Conservation (phyloP, 35 echinoderm and acorn worm genomes). For the Strongylocentrotus purpuratus region DNA sequence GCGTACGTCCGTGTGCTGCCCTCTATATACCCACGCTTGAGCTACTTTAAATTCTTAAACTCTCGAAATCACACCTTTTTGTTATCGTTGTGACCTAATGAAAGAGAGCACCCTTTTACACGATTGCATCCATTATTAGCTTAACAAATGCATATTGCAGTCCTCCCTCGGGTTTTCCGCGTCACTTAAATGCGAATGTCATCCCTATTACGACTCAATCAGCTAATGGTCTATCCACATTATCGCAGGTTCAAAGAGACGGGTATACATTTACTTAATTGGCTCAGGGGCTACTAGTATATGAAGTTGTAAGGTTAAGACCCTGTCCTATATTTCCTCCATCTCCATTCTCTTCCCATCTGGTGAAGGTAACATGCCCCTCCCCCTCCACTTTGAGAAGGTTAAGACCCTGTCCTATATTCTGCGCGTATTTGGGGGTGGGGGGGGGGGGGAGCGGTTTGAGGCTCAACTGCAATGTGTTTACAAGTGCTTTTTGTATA, state of each 20-base stretch:
- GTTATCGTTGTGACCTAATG: background rate
- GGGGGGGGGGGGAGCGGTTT: too few species aligned
- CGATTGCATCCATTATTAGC: background rate
- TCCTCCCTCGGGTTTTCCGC: background rate
- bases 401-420: background rate
- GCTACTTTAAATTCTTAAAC: background rate
- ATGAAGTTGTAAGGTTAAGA: background rate
- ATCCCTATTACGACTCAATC: background rate
- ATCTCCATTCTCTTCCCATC: too few species aligned
- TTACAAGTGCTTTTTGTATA: too few species aligned
- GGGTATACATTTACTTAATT: conserved; percentile 2
- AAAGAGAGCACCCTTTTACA: background rate
- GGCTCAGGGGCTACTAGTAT: background rate
- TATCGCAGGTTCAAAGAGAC: background rate
- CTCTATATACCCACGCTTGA: too few species aligned
- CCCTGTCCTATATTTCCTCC: background rate
- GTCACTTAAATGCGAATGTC: background rate
- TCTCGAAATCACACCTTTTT: background rate
- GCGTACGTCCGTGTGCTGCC: too few species aligned
- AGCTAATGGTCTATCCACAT: background rate
- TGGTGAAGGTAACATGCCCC: too few species aligned
- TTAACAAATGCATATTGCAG: background rate
- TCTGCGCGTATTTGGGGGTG: too few species aligned
- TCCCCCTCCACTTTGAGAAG: too few species aligned
- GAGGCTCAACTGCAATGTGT: too few species aligned